Conservation (phyloP, 2,888 invertebrate species). For the Amphiduros pacificus region DNA sequence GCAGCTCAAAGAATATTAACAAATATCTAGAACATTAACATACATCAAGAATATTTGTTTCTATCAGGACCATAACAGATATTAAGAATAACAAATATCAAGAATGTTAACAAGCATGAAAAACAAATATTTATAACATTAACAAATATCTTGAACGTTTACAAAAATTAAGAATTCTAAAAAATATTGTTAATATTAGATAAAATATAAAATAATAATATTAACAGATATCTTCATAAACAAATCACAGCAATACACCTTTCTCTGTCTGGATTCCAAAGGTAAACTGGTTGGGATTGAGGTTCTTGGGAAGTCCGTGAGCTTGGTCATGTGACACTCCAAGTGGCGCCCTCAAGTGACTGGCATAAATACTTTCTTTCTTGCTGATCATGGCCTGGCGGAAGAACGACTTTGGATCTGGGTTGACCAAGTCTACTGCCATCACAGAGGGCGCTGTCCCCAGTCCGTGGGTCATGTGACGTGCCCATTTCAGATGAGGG, state of each 20-base stretch:
- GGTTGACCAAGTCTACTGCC: conserved; percentile 51
- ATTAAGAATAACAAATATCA: too few relatives aligned
- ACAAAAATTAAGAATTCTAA: neutral
- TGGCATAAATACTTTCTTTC: conserved; percentile 47
- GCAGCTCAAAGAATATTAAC: too few relatives aligned
- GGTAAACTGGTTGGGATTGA: conserved; percentile 41
- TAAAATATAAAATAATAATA: too few relatives aligned
- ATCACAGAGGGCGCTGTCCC: conserved; percentile 41
- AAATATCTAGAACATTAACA: too few relatives aligned
- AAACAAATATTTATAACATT: neutral
- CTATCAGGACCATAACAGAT: too few relatives aligned
- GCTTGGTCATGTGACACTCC: conserved; percentile 50
- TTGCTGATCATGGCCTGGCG: conserved; percentile 44
- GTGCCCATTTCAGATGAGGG: conserved; percentile 52
- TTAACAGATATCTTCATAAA: too few relatives aligned
- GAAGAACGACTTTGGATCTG: conserved; percentile 49
- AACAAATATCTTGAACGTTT: neutral
- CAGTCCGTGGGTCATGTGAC: conserved; percentile 54
- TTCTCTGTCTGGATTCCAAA: conserved; percentile 53
- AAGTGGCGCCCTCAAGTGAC: conserved; percentile 46
- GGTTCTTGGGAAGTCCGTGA: conserved; percentile 40
- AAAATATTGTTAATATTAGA: too few relatives aligned
- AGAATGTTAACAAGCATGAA: neutral
- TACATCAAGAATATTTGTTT: too few relatives aligned
- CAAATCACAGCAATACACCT: too few relatives aligned